Conservation (phyloP, 1,140 invertebrate genomes). For the Hormaphis cornu region DNA sequence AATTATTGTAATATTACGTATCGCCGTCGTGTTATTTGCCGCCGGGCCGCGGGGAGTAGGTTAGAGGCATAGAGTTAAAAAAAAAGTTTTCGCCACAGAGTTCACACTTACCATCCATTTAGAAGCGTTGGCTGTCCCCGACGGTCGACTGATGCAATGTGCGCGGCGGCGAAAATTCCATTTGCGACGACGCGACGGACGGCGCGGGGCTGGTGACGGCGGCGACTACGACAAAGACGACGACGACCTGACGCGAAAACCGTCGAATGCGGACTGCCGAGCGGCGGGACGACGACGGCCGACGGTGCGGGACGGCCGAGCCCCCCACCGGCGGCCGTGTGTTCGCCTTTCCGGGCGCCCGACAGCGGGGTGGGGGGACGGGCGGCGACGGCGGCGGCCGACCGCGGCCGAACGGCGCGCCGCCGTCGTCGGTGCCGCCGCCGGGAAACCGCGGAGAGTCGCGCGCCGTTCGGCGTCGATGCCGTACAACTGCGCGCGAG, state of each 20-base stretch:
- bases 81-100: neutral
- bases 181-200: slow-evolving; percentile 7
- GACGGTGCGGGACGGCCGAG: too few relatives aligned
- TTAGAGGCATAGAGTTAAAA: too few relatives aligned
- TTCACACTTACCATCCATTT: slow-evolving; percentile 20
- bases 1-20: too few relatives aligned
- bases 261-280: slow-evolving; percentile 23
- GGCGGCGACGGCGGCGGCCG: neutral
- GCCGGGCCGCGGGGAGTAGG: too few relatives aligned
- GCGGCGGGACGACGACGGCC: neutral
- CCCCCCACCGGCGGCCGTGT: too few relatives aligned
- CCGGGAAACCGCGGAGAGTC: neutral
- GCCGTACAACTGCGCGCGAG: too few relatives aligned
- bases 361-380: neutral
- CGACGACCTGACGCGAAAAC: neutral
- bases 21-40: too few relatives aligned
- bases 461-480: neutral
- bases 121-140: neutral
- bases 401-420: neutral
- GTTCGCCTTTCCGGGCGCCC: neutral
- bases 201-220: neutral
- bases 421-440: neutral
- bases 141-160: neutral
- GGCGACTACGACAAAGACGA: too few relatives aligned
- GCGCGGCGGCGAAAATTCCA: slow-evolving; percentile 20